Percentiles rank a stretch among this genome's conserved stretches.
Evolutionary conservation across 2,797 vertebrate species (phyloP).

Genomic region (Sebastiscus tertius): DNA sequence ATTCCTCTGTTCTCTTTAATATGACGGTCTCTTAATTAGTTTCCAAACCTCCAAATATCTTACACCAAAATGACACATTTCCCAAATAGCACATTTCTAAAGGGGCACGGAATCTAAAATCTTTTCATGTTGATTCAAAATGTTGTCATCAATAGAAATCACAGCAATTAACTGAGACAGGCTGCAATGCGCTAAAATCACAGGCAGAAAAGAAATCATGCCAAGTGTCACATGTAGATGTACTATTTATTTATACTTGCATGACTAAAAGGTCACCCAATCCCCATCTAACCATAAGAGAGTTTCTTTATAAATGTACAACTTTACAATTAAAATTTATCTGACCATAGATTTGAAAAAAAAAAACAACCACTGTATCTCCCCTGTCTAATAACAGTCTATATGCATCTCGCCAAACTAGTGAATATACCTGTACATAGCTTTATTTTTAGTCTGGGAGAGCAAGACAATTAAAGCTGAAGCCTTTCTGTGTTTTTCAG

Average conservation of each 20-base stretch:
- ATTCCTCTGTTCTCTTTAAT: slow-evolving; percentile 14
- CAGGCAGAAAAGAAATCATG: slow-evolving; percentile 9
- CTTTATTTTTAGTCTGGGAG: background rate
- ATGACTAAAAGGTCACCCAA: slow-evolving; percentile 28
- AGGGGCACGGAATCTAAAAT: background rate
- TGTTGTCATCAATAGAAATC: slow-evolving; percentile 7
- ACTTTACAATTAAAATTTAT: background rate
- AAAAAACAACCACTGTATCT: background rate
- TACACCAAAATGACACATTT: slow-evolving; percentile 18
- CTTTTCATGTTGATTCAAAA: slow-evolving; percentile 7
- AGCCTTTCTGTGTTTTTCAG: background rate
- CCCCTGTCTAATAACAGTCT: background rate
- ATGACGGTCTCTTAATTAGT: slow-evolving; percentile 27
- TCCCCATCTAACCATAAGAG: background rate
- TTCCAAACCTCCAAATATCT: slow-evolving; percentile 34
- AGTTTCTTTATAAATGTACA: background rate
- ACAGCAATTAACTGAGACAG: slow-evolving; percentile 7
- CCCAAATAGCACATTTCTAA: slow-evolving; percentile 12
- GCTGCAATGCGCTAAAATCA: slow-evolving; percentile 15
- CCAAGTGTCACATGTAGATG: slow-evolving; percentile 26
- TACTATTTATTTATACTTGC: background rate
- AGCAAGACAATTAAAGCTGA: background rate
- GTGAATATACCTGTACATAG: background rate
- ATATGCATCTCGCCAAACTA: background rate
- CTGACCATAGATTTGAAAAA: background rate